phyloP scores from a whole-genome alignment of 2,888 invertebrate genomes.

The Apoderus coryli region DNA sequence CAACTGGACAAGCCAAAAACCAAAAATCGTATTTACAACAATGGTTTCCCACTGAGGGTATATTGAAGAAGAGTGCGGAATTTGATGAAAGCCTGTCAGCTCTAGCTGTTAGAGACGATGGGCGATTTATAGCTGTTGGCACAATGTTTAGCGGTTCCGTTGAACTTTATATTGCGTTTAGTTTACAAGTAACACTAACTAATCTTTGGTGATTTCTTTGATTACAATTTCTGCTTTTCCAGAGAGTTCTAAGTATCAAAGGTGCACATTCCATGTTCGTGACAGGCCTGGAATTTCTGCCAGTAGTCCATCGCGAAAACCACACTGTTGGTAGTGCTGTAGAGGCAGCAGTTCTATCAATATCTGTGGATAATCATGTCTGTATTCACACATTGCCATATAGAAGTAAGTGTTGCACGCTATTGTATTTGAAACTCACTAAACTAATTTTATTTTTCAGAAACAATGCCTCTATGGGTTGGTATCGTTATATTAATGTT shows the following conservation, averaged over 20 bases:
- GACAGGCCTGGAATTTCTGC: conserved; percentile 88
- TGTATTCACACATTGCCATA: conserved; percentile 76
- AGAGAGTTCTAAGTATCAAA: conserved; percentile 70
- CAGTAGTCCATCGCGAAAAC: conserved; percentile 58
- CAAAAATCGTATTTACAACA: conserved; percentile 62
- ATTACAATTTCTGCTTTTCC: conserved; percentile 20
- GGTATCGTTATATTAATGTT: conserved; percentile 60
- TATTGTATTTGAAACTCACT: background rate
- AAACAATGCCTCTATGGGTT: conserved; percentile 67
- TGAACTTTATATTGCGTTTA: conserved; percentile 80
- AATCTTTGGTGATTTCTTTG: conserved; percentile 3
- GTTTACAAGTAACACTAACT: conserved; percentile 51
- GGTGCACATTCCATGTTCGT: conserved; percentile 93
- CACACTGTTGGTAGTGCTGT: conserved; percentile 57
- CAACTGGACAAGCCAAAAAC: conserved; percentile 54
- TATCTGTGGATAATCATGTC: conserved; percentile 90
- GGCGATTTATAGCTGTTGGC: conserved; percentile 81
- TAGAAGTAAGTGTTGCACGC: conserved; percentile 51
- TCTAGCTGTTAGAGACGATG: conserved; percentile 80
- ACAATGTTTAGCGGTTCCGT: conserved; percentile 90
- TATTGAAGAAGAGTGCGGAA: conserved; percentile 35
- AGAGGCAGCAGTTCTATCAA: conserved; percentile 83
- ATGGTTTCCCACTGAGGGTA: conserved; percentile 54
- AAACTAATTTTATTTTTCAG: conserved; percentile 33
- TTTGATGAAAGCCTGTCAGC: conserved; percentile 69